Conservation (phyloP, 2,113 vertebrate genomes). For the Coryphaenoides rupestris region DNA sequence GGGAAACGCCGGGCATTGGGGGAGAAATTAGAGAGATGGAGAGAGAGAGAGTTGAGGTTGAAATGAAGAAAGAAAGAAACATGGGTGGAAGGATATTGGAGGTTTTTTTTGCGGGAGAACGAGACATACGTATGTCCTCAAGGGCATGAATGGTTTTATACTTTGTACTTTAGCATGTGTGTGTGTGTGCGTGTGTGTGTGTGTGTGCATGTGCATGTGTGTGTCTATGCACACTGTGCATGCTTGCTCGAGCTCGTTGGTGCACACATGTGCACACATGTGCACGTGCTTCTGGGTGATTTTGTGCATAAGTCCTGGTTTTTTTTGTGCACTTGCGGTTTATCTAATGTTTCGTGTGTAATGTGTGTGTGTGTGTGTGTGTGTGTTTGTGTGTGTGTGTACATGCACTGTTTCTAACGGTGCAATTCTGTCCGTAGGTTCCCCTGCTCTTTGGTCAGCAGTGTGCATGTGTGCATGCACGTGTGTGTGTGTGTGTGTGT, state of each 20-base stretch:
- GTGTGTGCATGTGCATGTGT: too few species aligned
- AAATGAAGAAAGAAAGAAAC: too few species aligned
- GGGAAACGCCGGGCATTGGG: slow-evolving; percentile 17
- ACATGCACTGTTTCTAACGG: too few species aligned
- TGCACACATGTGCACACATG: too few species aligned
- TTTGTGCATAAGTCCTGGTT: neutral
- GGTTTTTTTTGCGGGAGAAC: neutral
- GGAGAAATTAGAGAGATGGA: slow-evolving; percentile 14
- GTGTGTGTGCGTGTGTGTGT: too few species aligned
- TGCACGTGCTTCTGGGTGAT: too few species aligned
- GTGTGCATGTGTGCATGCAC: neutral
- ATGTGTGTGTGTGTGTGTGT: slow-evolving; percentile 1
- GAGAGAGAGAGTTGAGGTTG: neutral
- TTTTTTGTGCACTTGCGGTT: neutral
- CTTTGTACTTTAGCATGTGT: neutral
- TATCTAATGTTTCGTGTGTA: too few species aligned
- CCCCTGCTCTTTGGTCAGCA: too few species aligned
- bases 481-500: slow-evolving; percentile 2
- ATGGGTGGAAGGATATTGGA: neutral
- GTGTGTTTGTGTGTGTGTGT: slow-evolving; percentile 14
- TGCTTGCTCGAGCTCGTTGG: too few species aligned
- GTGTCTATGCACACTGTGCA: too few species aligned
- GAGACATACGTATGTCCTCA: neutral
- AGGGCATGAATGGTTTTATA: neutral
- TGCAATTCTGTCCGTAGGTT: too few species aligned